These are phyloP conservation scores for Pinna nobilis DNA, from an alignment of 1,140 invertebrate species.

Conservation along the genomic window DNA sequence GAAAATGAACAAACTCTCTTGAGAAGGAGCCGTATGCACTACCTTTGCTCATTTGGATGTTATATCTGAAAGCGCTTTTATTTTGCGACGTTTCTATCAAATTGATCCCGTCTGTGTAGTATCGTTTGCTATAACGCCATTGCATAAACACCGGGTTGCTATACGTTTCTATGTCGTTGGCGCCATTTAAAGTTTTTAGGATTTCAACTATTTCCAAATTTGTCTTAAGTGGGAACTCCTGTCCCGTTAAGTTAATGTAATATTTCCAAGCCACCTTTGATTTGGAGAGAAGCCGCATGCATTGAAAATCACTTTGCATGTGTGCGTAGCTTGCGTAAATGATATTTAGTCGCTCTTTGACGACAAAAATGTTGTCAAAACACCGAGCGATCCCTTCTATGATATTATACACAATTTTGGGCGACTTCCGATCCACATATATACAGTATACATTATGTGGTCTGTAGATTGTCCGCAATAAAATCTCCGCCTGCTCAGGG, in stretches of 20 bases:
- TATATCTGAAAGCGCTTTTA: constrained; percentile 41
- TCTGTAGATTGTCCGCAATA: constrained; percentile 67
- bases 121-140: constrained; percentile 44
- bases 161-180: constrained; percentile 58
- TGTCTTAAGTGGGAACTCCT: constrained; percentile 63
- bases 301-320: constrained; percentile 52
- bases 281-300: constrained; percentile 43
- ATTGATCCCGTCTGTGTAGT: constrained; percentile 25
- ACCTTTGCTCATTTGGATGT: constrained; percentile 54
- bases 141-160: constrained; percentile 34
- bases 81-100: constrained; percentile 35
- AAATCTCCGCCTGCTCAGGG: constrained; percentile 60
- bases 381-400: constrained; percentile 55
- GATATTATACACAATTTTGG: constrained; percentile 42
- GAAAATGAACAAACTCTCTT: constrained; percentile 51
- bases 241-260: constrained; percentile 64
- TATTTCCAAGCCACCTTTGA: constrained; percentile 60
- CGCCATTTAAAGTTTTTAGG: constrained; percentile 51
- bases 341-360: constrained; percentile 41
- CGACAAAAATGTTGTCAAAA: constrained; percentile 55
- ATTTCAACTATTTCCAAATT: constrained; percentile 64
- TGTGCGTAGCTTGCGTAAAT: constrained; percentile 45
- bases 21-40: constrained; percentile 56
- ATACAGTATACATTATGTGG: constrained; percentile 72
- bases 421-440: constrained; percentile 63